Conservation (phyloP, 2,797 vertebrate genomes). For the Scomberomorus guttatus region DNA sequence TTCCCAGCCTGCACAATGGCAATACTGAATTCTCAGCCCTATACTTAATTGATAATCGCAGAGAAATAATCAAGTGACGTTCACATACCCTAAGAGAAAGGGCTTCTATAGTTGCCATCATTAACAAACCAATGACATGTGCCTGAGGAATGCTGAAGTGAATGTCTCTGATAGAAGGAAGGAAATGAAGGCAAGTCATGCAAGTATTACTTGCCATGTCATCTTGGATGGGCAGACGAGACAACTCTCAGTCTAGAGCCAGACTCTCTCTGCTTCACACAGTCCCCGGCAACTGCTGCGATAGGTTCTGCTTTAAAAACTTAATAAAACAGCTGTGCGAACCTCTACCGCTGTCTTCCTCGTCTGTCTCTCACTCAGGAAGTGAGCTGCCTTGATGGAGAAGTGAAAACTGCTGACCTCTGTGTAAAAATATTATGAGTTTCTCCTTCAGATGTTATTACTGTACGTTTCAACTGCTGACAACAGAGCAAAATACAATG, state of each 20-base stretch:
- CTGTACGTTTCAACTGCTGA: slow-evolving; percentile 21
- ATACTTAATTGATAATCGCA: slow-evolving; percentile 58
- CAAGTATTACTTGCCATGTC: slow-evolving; percentile 72
- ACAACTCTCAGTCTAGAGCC: slow-evolving; percentile 27
- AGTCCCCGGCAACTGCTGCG: slow-evolving; percentile 28
- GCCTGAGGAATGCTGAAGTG: slow-evolving; percentile 69
- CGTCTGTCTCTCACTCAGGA: slow-evolving; percentile 61
- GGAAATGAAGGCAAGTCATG: slow-evolving; percentile 67
- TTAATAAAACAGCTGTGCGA: slow-evolving; percentile 46
- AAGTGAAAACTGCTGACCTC: slow-evolving; percentile 83
- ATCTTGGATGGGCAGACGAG: slow-evolving; percentile 39
- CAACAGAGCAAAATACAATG: not conserved
- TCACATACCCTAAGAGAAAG: slow-evolving; percentile 62
- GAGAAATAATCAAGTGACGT: slow-evolving; percentile 59
- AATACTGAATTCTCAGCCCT: slow-evolving; percentile 45
- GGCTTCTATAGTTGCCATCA: slow-evolving; percentile 54
- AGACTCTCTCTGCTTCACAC: slow-evolving; percentile 8
- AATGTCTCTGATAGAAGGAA: slow-evolving; percentile 58
- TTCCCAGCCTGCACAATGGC: slow-evolving; percentile 50
- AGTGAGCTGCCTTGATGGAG: slow-evolving; percentile 66
- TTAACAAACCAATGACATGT: slow-evolving; percentile 44
- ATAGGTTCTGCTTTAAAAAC: slow-evolving; percentile 15
- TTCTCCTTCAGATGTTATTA: slow-evolving; percentile 42
- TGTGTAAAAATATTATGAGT: slow-evolving; percentile 27
- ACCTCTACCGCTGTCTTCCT: slow-evolving; percentile 16